Evolutionary conservation across 1,140 invertebrate species (phyloP).

Genomic region (Solenopsis invicta): DNA sequence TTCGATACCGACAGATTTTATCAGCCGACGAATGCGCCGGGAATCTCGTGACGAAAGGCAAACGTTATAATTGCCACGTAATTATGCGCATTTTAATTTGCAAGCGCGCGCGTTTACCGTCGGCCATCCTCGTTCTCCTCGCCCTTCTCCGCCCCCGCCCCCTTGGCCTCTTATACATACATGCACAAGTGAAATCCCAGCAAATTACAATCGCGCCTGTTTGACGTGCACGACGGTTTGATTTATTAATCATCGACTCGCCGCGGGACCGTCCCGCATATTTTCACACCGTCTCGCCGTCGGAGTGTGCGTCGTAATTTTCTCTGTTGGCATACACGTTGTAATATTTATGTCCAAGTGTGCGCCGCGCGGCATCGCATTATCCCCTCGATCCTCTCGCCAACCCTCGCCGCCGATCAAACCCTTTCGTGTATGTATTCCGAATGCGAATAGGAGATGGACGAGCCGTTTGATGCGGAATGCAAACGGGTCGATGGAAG

Average conservation of each 20-base stretch:
- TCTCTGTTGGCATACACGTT: constrained; percentile 54
- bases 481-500: constrained; percentile 43
- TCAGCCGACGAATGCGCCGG: constrained; percentile 12
- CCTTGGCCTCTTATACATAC: constrained; percentile 44
- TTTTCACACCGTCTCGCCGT: constrained; percentile 69
- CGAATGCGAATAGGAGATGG: constrained; percentile 4
- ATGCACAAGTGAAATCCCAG: constrained; percentile 66
- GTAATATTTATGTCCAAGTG: constrained; percentile 72
- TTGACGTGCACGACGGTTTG: constrained; percentile 77
- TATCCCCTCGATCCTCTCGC: not conserved
- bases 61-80: constrained; percentile 79
- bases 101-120: constrained; percentile 24
- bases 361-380: constrained; percentile 15
- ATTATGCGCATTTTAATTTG: constrained; percentile 81
- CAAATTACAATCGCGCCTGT: constrained; percentile 77
- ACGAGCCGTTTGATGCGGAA: constrained; percentile 50
- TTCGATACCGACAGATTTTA: constrained; percentile 24
- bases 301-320: constrained; percentile 67
- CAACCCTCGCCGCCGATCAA: not conserved
- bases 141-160: not conserved
- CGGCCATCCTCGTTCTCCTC: not conserved
- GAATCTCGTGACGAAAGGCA: constrained; percentile 71
- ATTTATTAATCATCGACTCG: constrained; percentile 81
- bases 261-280: constrained; percentile 65
- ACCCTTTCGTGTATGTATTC: not conserved